Base-by-base conservation (phyloP, 53 echinoderm and acorn worm genomes). In the Arbacia lixula region DNA sequence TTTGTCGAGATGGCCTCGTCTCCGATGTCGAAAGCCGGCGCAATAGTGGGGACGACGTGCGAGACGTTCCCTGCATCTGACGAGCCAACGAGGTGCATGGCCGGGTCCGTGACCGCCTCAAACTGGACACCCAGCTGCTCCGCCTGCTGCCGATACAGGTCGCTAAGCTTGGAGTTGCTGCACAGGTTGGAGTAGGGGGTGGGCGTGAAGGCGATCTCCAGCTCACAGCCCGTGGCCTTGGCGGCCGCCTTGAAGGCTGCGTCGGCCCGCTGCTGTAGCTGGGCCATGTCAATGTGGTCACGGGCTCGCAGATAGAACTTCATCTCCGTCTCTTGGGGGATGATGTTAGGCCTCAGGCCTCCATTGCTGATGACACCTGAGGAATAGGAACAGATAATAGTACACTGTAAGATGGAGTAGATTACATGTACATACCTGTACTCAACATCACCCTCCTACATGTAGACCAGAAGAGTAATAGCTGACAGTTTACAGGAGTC, bases 261-360 rank as follows among this genome's bases (percentile, higher is more conserved):
- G 52, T 91, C 86, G 39, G 91, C 94, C 26, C 84, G 72, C 53
- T 91, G 94, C 52, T 91, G 91, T 0, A 94, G 85, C 24, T 86
- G 28, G 46, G 91, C 91, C 91, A 94, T 94, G 66, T 94, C 94
- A 35, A 88, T 50, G 81, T 94, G 94, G 85, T 94, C 94, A 33
- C 43, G 58, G 32, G 94, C 94, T 2, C 94, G 88, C 36, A 94
- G 86, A 75, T 78, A 94, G 52, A 94, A 86, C 53, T 89, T 89
- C 94, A 94, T 89, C 72, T 88, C 89, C 0, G 94, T 85, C 30
- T 85, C 84, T 19, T 86, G 87, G 1, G 94, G 94, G 72, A 94
- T 94, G 72, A 94, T 94, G 81, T 89, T 94, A 3, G 94, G 94
- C 66, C 80, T 86, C 12, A 94, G 66, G 29, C 94, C 94, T 35